Conservation (phyloP, 2,113 vertebrate species). For the Hoplias malabaricus region DNA sequence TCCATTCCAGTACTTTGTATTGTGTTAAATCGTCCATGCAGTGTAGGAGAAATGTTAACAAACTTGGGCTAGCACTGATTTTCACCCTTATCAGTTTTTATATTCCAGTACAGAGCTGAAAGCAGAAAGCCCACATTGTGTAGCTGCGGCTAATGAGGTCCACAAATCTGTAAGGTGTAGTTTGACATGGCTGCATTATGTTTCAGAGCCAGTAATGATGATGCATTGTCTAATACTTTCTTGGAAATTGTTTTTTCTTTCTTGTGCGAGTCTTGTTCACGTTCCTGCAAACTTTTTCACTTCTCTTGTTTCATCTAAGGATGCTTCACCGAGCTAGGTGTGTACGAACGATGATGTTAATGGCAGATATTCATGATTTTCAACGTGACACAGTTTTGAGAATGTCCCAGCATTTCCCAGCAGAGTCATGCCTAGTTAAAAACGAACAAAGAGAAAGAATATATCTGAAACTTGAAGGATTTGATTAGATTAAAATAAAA, state of each 20-base stretch:
- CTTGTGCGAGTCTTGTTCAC: background rate
- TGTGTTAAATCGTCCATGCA: background rate
- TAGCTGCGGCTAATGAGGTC: conserved; percentile 25
- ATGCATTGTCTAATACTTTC: conserved; percentile 27
- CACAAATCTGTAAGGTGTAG: conserved; percentile 4
- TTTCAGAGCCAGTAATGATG: conserved; percentile 22
- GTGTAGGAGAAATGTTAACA: background rate
- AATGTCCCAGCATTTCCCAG: background rate
- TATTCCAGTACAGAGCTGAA: background rate
- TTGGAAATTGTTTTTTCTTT: background rate
- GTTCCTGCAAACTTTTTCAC: conserved; percentile 5
- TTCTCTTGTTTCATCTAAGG: background rate
- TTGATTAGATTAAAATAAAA: background rate
- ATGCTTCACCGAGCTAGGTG: background rate
- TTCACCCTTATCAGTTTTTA: background rate
- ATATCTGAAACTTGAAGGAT: background rate
- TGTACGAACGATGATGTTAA: background rate
- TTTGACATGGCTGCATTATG: conserved; percentile 1
- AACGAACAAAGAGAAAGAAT: background rate
- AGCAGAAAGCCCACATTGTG: background rate
- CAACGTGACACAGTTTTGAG: background rate
- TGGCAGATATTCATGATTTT: background rate
- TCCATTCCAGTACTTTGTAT: background rate
- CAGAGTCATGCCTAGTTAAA: background rate
- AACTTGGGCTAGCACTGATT: background rate